phyloP scores from a whole-genome alignment of 1,140 invertebrate species.

The Pygmarrhopalites habei region DNA sequence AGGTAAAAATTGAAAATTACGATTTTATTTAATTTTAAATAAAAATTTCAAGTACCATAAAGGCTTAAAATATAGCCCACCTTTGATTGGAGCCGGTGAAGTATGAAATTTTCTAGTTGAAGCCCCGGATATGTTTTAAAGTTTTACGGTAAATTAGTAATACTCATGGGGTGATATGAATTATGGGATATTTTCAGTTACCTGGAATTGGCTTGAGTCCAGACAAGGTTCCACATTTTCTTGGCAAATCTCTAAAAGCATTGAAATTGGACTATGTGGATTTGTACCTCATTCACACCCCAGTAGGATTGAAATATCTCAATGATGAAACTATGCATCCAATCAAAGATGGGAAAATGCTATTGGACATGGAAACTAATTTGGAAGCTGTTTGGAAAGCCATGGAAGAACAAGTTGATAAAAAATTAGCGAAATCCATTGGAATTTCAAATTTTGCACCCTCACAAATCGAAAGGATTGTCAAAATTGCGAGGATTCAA shows the following conservation, averaged over 20 bases:
- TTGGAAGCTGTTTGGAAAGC: slow-evolving; percentile 65
- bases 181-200: slow-evolving; percentile 33
- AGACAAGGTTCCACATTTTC: slow-evolving; percentile 46
- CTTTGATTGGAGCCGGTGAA: too few species aligned
- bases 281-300: slow-evolving; percentile 53
- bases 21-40: too few species aligned
- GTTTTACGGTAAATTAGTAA: too few species aligned
- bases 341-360: slow-evolving; percentile 43
- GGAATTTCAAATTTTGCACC: slow-evolving; percentile 55
- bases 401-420: slow-evolving; percentile 39
- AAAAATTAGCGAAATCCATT: slow-evolving; percentile 55
- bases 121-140: too few species aligned
- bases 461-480: slow-evolving; percentile 49
- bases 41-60: too few species aligned
- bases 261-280: slow-evolving; percentile 73
- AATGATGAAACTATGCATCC: slow-evolving; percentile 29
- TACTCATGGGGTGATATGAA: too few species aligned
- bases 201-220: slow-evolving; percentile 45
- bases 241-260: slow-evolving; percentile 62
- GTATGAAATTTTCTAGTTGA: too few species aligned
- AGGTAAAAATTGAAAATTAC: too few species aligned
- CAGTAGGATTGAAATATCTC: slow-evolving; percentile 41
- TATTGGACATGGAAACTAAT: slow-evolving; percentile 59
- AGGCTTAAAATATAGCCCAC: too few species aligned
- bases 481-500: slow-evolving; percentile 46